Percentiles rank a stretch among this genome's conserved stretches.
phyloP scores from a whole-genome alignment of 2,797 vertebrate species.

The Coregonus suidteri region DNA sequence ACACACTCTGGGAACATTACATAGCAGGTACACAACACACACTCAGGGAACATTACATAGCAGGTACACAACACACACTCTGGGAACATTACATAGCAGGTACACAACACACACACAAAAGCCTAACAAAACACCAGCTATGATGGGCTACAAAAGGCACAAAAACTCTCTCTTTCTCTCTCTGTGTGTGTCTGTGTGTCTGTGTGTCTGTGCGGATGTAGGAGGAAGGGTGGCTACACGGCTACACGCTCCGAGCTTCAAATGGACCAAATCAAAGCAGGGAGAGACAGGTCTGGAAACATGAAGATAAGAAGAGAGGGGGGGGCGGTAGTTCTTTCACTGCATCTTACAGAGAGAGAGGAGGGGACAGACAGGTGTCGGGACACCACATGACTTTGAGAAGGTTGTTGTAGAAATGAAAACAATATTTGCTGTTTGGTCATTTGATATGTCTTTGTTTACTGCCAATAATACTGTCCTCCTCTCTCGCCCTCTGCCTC shows the following conservation, averaged over 20 bases:
- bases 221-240: not conserved
- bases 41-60: no score
- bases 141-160: not conserved
- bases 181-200: no score
- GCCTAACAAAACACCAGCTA: not conserved
- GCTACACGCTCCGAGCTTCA: not conserved
- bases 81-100: no score
- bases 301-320: not conserved
- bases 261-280: not conserved
- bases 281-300: not conserved
- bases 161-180: not conserved
- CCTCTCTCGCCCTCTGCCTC: not conserved
- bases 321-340: not conserved
- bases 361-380: not conserved
- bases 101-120: not conserved
- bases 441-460: conserved; percentile 47
- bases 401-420: conserved; percentile 41
- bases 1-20: no score
- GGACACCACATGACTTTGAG: conserved; percentile 14
- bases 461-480: not conserved
- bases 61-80: no score
- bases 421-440: conserved; percentile 9
- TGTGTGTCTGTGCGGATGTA: not conserved
- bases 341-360: not conserved
- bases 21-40: no score